phyloP scores from a whole-genome alignment of 2,113 vertebrate genomes.

The Lampris incognitus region DNA sequence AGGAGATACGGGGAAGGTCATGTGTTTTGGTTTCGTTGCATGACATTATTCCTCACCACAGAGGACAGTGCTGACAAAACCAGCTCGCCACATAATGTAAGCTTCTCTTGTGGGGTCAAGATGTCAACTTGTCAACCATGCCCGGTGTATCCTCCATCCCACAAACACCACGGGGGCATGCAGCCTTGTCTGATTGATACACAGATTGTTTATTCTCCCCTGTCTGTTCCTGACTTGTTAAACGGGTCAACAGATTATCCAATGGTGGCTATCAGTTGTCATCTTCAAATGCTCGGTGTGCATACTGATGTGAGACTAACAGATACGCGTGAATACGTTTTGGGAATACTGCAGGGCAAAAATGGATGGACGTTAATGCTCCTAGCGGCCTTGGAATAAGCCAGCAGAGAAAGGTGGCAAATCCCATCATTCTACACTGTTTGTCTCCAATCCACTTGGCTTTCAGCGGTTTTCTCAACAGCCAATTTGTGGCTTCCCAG shows the following conservation, averaged over 20 bases:
- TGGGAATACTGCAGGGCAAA: constrained; percentile 41
- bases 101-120: constrained; percentile 19
- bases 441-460: constrained; percentile 80
- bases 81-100: constrained; percentile 7
- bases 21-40: constrained; percentile 16
- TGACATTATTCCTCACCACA: constrained; percentile 24
- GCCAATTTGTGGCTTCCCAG: constrained; percentile 79
- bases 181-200: constrained; percentile 35
- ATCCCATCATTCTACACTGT: constrained; percentile 81
- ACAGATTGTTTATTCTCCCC: constrained; percentile 41
- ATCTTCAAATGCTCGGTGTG: constrained; percentile 38
- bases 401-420: constrained; percentile 71
- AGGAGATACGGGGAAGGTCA: constrained; percentile 45
- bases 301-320: constrained; percentile 43
- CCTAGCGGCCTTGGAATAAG: constrained; percentile 72
- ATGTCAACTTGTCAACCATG: constrained; percentile 27
- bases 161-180: constrained; percentile 36
- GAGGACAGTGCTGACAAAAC: constrained; percentile 32
- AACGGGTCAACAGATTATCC: constrained; percentile 49
- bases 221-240: constrained; percentile 46
- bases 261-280: constrained; percentile 47
- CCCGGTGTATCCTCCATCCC: constrained; percentile 19
- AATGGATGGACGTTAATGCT: constrained; percentile 68
- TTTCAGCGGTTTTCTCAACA: constrained; percentile 75
- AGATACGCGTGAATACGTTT: constrained; percentile 61